Conservation (phyloP, 2,797 vertebrate genomes). For the Intellagama lesueurii region DNA sequence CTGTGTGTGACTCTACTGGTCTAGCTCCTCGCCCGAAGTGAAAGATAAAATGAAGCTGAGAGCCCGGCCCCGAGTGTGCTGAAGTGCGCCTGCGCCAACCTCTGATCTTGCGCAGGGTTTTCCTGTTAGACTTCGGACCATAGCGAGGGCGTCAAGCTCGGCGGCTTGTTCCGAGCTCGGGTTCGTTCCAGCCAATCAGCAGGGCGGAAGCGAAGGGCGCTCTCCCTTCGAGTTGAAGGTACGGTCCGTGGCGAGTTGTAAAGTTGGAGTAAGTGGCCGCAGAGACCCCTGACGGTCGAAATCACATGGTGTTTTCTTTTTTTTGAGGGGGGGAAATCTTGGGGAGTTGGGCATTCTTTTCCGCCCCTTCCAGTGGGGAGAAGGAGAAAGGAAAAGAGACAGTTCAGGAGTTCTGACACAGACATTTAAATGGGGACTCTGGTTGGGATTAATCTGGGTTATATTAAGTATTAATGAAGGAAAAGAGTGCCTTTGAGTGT, state of each 20-base stretch:
- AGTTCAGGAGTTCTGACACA: neutral
- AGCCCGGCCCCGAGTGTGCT: too few species aligned
- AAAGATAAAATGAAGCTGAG: too few species aligned
- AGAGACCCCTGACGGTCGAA: too few species aligned
- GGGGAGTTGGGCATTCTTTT: neutral
- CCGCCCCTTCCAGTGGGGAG: too few species aligned
- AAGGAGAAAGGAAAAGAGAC: neutral
- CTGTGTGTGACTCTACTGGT: neutral
- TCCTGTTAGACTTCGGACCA: too few species aligned
- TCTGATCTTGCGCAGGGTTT: too few species aligned
- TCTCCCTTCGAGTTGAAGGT: neutral
- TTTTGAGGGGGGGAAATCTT: neutral
- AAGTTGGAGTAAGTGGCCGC: too few species aligned
- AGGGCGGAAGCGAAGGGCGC: neutral
- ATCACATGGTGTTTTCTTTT: too few species aligned
- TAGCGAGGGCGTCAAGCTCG: neutral
- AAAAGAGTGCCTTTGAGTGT: neutral
- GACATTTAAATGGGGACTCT: fast-evolving
- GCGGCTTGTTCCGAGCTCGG: neutral
- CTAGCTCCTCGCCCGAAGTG: too few species aligned
- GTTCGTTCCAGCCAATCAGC: neutral
- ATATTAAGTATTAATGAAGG: neutral
- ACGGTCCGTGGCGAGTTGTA: neutral
- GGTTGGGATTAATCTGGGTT: neutral
- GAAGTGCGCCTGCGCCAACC: neutral